These are phyloP conservation scores for Microctonus aethiopoides DNA, from an alignment of 2,888 invertebrate species.

Conservation along the genomic window DNA sequence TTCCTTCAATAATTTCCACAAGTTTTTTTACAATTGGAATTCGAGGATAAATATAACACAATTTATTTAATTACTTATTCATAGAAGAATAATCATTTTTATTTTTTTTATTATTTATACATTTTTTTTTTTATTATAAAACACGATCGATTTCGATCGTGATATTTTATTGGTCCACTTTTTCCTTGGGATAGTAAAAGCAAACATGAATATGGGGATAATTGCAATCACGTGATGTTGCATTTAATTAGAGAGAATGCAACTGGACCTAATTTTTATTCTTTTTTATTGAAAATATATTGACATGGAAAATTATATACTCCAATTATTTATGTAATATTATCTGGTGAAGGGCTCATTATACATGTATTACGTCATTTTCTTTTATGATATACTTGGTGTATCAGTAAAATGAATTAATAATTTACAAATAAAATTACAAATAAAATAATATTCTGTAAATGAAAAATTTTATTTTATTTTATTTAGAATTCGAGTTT, in stretches of 20 bases:
- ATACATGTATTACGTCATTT: not conserved
- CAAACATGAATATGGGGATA: not conserved
- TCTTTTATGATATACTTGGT: not conserved
- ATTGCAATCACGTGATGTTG: slow-evolving; percentile 19
- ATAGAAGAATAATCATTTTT: not conserved
- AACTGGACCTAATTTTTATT: not conserved
- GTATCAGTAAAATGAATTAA: not conserved
- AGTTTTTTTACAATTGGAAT: no score
- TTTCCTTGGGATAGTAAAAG: not conserved
- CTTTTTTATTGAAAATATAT: not conserved
- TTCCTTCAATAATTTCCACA: no score
- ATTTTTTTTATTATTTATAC: no score
- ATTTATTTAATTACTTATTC: not conserved
- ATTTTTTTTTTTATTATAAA: not conserved
- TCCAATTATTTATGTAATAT: not conserved
- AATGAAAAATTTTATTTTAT: not conserved
- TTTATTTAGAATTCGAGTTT: not conserved
- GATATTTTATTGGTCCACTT: not conserved
- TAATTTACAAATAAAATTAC: not conserved
- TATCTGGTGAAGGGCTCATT: not conserved
- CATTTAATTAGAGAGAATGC: not conserved
- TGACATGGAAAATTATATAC: not conserved
- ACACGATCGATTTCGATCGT: not conserved
- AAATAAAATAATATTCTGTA: not conserved
- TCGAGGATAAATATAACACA: no score